Percentiles rank a stretch among this genome's conserved stretches.
phyloP scores from a whole-genome alignment of 2,113 vertebrate genomes.

The Serilophus lunatus region DNA sequence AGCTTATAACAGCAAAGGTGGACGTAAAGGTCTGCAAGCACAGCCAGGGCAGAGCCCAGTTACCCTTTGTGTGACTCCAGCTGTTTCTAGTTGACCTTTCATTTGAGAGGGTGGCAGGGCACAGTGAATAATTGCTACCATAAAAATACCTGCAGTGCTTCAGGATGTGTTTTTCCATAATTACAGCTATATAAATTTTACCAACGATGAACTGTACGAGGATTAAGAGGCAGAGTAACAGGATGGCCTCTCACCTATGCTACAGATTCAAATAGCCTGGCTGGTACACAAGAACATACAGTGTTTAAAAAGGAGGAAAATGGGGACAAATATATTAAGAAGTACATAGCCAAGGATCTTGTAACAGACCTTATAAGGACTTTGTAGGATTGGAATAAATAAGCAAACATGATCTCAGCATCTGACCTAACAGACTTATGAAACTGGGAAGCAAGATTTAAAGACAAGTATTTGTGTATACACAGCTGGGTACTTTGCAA shows the following conservation, averaged over 20 bases:
- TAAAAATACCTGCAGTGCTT: neutral
- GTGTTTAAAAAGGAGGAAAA: neutral
- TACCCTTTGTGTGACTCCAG: neutral
- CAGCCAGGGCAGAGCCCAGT: neutral
- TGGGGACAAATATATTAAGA: neutral
- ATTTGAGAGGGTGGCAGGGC: neutral
- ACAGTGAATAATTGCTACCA: neutral
- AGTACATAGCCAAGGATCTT: neutral
- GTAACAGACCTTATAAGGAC: neutral
- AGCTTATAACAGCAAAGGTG: neutral
- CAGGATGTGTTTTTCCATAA: neutral
- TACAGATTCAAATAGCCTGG: neutral
- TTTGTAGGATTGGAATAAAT: neutral
- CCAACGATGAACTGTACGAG: neutral
- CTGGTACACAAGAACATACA: neutral
- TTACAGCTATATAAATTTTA: neutral
- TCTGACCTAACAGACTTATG: neutral
- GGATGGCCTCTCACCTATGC: neutral
- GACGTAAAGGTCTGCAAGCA: neutral
- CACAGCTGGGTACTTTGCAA: neutral
- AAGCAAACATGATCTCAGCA: constrained; percentile 18
- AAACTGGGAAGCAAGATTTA: neutral
- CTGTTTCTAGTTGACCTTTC: neutral
- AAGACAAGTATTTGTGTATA: neutral
- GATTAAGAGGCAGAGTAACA: neutral